Base-by-base conservation (phyloP, 2,888 invertebrate genomes). In the Mythimna loreyi region DNA sequence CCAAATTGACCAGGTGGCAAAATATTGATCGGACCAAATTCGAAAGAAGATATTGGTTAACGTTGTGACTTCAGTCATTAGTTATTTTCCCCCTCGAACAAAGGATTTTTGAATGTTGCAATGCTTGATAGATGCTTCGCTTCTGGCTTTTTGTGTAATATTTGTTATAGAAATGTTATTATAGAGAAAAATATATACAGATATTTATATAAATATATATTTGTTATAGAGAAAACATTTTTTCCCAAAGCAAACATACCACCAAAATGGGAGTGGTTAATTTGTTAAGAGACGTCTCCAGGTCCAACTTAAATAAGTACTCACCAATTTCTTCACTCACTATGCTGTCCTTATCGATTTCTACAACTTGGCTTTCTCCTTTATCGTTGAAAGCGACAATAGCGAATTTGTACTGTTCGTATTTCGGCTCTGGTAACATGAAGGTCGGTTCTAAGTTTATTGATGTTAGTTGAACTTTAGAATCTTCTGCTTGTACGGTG, bases 341-440 rank as follows among this genome's bases (percentile, higher is more conserved):
- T 25, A 95, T 88, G 75, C 88, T 90, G 1, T 89, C 91, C 71
- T 90, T 91, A 6, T 87, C 86, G 45, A 96, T 93, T 74, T 91
- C 91, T 6, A 96, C 92, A 11, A 86, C 79, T 56, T 87, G 85
- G 78, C 95, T 96, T 45, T 92, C 90, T n/a, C 95, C 96, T 86
- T 94, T 96, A 28, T 92, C 93, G 71, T 96, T 96, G 68, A 90
- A 90, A 2, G 96, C 93, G 57, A 89, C 82, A 19, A 96, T 90
- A 21, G 91, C 81, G 59, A 96, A 92, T 75, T 92, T 93, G 75
- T 93, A 95, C 49, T 86, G 83, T 3, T 92, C 90, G 50, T 90
- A 88, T 28, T 83, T 88, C 3, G 93, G 93, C 70, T 93, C 93
- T 71, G 92, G 84, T 50, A 94, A 89, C 81, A 92, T 91, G 75